A percentile compares a stretch with the other conserved stretches of the same genome.
These are phyloP conservation scores for Sthenelais limicola DNA, from an alignment of 2,888 invertebrate species.

Conservation along the genomic window DNA sequence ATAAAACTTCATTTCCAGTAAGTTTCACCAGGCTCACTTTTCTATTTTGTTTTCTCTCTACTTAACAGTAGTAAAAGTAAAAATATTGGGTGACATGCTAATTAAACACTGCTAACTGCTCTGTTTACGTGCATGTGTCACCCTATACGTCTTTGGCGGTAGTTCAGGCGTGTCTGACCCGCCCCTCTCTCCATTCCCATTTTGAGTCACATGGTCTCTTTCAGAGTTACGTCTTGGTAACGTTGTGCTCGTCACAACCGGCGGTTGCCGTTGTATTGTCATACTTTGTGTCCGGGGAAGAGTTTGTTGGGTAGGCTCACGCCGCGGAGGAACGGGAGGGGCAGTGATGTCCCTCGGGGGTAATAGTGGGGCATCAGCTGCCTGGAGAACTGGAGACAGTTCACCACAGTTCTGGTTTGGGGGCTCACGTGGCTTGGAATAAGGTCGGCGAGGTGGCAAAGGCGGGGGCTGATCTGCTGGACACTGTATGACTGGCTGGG, in stretches of 20 bases:
- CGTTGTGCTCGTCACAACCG: conserved; percentile 26
- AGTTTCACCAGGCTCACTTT: no score
- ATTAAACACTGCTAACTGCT: conserved; percentile 50
- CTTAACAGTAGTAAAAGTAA: no score
- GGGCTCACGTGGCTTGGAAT: no score
- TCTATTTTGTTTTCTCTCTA: no score
- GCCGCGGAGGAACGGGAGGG: conserved; percentile 41
- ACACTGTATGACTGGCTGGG: neutral
- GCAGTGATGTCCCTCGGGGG: conserved; percentile 15
- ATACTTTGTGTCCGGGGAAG: conserved; percentile 34
- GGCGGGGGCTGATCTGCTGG: conserved; percentile 37
- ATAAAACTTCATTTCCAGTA: no score
- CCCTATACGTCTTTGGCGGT: conserved; percentile 69
- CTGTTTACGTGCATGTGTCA: conserved; percentile 47
- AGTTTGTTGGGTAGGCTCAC: neutral
- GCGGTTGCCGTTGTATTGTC: conserved; percentile 23
- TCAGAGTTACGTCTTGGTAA: conserved; percentile 56
- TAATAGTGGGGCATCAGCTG: conserved; percentile 79
- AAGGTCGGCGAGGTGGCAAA: conserved; percentile 71
- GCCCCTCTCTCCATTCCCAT: conserved; percentile 33
- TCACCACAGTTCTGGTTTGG: conserved; percentile 75
- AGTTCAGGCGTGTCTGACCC: conserved; percentile 61
- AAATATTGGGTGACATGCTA: no score
- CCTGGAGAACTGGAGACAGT: conserved; percentile 76
- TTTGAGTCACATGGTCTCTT: conserved; percentile 37